Percentiles rank a stretch among this genome's conserved stretches.
Conservation (phyloP, 2,888 invertebrate species). For the Eupithecia centaureata region DNA sequence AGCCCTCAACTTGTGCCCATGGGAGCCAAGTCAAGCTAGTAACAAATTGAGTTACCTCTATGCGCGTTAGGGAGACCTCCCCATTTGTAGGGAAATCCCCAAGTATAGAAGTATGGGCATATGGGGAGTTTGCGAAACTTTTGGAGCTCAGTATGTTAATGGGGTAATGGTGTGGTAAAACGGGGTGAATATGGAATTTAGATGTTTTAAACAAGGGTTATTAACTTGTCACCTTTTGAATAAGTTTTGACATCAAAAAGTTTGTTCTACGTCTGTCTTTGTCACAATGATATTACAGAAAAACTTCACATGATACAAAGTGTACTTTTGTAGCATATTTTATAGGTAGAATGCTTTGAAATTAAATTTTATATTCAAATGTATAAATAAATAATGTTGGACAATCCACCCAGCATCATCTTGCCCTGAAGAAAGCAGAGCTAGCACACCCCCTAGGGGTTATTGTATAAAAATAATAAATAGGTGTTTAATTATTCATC, state of each 20-base stretch:
- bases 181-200: constrained; percentile 8
- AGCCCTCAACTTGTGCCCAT: constrained; percentile 36
- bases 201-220: constrained; percentile 5
- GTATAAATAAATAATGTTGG: no score
- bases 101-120: constrained; percentile 22
- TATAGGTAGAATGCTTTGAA: no score
- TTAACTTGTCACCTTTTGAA: background rate
- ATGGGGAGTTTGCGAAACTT: constrained; percentile 26
- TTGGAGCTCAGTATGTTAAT: constrained; percentile 22
- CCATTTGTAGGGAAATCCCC: constrained; percentile 23
- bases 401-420: no score
- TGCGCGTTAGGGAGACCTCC: constrained; percentile 16
- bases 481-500: no score
- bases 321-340: no score
- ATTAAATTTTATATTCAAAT: no score
- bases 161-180: constrained; percentile 17
- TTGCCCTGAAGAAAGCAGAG: no score
- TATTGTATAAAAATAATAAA: no score
- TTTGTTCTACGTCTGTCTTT: no score
- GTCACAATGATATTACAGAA: no score
- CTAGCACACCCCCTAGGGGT: no score
- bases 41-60: constrained; percentile 33
- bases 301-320: no score
- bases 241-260: background rate
- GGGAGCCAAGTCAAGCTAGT: constrained; percentile 40